Conservation (phyloP, 2,888 invertebrate genomes). For the Petrolisthes cinctipes region DNA sequence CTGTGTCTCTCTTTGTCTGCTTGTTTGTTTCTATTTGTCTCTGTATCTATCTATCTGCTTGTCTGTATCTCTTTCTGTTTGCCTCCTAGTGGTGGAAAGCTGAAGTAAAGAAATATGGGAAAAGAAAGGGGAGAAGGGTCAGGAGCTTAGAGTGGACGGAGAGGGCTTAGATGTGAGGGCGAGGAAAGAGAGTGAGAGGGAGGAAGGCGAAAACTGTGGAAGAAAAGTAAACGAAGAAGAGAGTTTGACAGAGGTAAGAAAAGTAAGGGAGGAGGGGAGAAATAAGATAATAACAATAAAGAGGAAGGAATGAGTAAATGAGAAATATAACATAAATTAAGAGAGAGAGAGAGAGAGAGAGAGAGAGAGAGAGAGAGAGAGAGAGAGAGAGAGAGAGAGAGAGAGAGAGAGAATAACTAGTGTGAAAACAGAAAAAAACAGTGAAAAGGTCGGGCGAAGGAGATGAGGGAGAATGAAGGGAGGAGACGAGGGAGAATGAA, state of each 20-base stretch:
- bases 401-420: neutral
- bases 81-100: neutral
- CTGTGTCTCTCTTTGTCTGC: no score
- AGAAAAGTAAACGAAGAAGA: neutral
- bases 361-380: neutral
- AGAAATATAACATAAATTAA: neutral
- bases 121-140: neutral
- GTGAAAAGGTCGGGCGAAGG: neutral
- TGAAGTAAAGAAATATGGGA: neutral
- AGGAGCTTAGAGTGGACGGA: neutral
- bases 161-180: neutral
- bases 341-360: neutral
- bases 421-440: neutral
- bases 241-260: neutral
- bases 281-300: neutral
- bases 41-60: no score
- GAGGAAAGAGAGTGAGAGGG: neutral
- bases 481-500: neutral
- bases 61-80: no score
- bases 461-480: neutral
- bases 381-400: neutral
- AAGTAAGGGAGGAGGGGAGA: neutral
- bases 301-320: neutral
- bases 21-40: no score
- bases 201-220: neutral